Evolutionary conservation across 2,888 invertebrate genomes (phyloP), one percentile per base, ranked within the genome.

Genomic region (Tinea semifulvella): DNA sequence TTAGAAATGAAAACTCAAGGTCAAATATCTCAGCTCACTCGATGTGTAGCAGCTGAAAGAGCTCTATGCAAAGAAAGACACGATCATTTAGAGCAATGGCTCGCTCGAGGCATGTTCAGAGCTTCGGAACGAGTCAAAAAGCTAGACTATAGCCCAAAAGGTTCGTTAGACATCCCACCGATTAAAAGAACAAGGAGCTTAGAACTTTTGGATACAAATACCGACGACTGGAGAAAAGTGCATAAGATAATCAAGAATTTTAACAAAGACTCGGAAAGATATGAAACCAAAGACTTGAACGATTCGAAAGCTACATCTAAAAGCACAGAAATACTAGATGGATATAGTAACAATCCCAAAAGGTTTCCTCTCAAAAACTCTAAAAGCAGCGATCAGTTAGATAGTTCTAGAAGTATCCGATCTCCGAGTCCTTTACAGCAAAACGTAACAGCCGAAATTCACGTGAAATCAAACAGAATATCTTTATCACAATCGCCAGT

Each of bases 1-100:
- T 71, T 92, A 44, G 91, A 92, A 58, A 85, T 87, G 58, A 84
- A 85, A 51, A 90, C 91, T 1, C 85, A 88, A 56, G 88, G 88
- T 11, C 87, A 89, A 61, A 86, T 91, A 53, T 85, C 88, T 2
- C 86, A 88, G 50, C 60, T 90, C 44, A 88, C 88, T 0, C 84
- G 87, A 53, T 84, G 85, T 47, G 84, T 89, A 1, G 86, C 85
- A 1, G 84, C 83, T 1, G 88, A 88, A 56, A 74, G 86, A 52
- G 81, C 83, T 0, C 66, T 85, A 45, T 87, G 88, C 56, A 76
- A 85, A 45, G 87, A 87, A 48, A 79, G 88, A 42, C 86, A 88
- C 47, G 71, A 83, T 44, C 87, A 88, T 58, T 69, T 91, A 45
- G 89, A 89, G 53, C 88, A 89, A 52, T 89, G 88, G 83, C 57